phyloP scores from a whole-genome alignment of 2,797 vertebrate species.

The Yasuhikotakia modesta region DNA sequence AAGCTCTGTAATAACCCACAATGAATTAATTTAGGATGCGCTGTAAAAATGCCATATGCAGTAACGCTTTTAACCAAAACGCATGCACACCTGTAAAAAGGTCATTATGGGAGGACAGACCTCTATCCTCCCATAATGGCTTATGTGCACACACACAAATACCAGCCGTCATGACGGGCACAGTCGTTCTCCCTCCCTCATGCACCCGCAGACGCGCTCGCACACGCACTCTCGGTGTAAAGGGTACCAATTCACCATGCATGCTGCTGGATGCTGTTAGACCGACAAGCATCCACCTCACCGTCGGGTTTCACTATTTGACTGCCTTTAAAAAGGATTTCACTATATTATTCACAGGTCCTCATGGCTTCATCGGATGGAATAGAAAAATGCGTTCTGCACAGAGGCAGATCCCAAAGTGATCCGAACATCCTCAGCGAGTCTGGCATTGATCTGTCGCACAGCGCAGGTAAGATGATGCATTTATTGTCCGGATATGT shows the following conservation, averaged over 20 bases:
- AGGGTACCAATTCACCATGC: slow-evolving; percentile 74
- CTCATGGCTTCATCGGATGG: slow-evolving; percentile 94
- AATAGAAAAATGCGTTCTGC: slow-evolving; percentile 87
- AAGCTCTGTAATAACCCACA: neutral
- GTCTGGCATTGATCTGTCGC: slow-evolving; percentile 80
- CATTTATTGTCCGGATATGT: slow-evolving; percentile 54
- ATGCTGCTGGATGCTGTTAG: slow-evolving; percentile 76
- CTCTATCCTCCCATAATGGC: slow-evolving; percentile 1
- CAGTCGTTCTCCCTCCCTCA: slow-evolving; percentile 49
- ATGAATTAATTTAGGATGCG: neutral
- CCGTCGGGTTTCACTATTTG: slow-evolving; percentile 81
- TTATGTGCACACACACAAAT: slow-evolving; percentile 61
- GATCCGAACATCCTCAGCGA: slow-evolving; percentile 96
- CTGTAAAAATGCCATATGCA: slow-evolving; percentile 7
- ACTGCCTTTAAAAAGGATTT: slow-evolving; percentile 71
- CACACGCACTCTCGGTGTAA: slow-evolving; percentile 21
- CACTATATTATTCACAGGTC: slow-evolving; percentile 75
- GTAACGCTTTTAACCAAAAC: slow-evolving; percentile 16
- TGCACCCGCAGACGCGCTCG: slow-evolving; percentile 53
- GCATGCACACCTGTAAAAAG: neutral
- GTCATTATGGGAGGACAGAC: slow-evolving; percentile 20
- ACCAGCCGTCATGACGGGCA: slow-evolving; percentile 53
- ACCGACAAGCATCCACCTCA: slow-evolving; percentile 73
- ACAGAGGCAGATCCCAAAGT: slow-evolving; percentile 95
- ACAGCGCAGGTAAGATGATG: slow-evolving; percentile 83